Base-by-base conservation (phyloP, 2,797 vertebrate genomes). In the Arnoldichthys spilopterus region DNA sequence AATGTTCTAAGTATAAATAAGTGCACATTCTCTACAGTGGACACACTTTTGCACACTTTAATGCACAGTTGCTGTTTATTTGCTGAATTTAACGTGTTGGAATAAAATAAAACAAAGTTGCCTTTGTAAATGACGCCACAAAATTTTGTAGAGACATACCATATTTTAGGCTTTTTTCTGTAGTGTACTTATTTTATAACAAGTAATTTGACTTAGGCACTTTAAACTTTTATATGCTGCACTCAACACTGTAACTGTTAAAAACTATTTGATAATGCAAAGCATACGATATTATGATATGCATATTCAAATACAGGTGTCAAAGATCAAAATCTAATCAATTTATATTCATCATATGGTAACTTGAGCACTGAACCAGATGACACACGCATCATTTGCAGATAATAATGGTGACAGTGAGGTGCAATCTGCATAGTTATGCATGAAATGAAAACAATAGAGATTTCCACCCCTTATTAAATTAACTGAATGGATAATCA, bases 401-500 rank as follows among this genome's bases (percentile, higher is more conserved):
- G 63, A 79, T 81, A 81, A 78, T 83, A 81, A 75, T 22, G 9
- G 30, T 20, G 76, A 79, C 67, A 77, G 58, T 16, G 24, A 63
- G 37, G 30, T 56, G 30, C 70, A 76, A 76, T 83, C 61, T 63
- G 70, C 74, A 78, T 72, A 75, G 66, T 84, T 77, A 74, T 43
- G 54, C 78, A 56, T 16, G 22, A 28, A 66, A 74, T 40, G 32
- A 83, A 74, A 78, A 77, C 72, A 85, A 83, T 70, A 22, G 30
- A 34, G 73, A 58, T 77, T 82, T 73, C 70, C 47, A 58, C 43
- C 54, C 15, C 66, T 70, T 82, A 80, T 84, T 86, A 84, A 83
- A 81, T 80, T 80, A 81, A 69, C 56, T 53, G 73, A 85, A 85
- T 72, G 78, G 87, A 78, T 79, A 82, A 85, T 84, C 62, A 82